Evolutionary conservation across 2,113 vertebrate species (phyloP).

Genomic region (Hippolais icterina): DNA sequence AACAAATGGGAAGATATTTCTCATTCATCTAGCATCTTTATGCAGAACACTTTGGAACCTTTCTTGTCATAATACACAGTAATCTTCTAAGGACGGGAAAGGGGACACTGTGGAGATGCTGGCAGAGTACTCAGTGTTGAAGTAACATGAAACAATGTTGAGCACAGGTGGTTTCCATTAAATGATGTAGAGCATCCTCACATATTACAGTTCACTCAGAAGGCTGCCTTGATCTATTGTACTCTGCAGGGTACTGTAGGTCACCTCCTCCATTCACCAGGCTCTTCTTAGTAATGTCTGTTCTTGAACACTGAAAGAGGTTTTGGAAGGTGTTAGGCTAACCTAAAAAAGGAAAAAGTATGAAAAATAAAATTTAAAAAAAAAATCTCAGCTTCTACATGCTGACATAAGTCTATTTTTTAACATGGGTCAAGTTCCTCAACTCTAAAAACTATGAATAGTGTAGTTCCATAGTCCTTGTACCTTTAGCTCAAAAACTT

Average conservation of each 20-base stretch:
- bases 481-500: neutral
- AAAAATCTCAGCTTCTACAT: neutral
- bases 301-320: neutral
- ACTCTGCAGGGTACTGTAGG: neutral
- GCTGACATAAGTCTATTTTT: neutral
- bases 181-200: neutral
- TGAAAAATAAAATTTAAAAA: no score
- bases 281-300: fast-evolving
- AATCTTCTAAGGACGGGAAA: neutral
- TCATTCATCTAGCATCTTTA: neutral
- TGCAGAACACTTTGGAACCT: neutral
- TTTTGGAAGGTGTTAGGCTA: neutral
- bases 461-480: neutral
- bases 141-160: neutral
- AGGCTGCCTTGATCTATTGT: neutral
- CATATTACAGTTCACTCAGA: neutral
- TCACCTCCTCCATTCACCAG: neutral
- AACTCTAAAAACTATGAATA: neutral
- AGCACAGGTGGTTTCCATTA: neutral
- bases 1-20: neutral
- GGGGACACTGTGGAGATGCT: neutral
- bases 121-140: neutral
- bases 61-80: neutral
- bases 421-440: neutral
- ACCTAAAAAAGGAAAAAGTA: no score